Percentiles rank a stretch among this genome's conserved stretches.
Evolutionary conservation across 2,888 invertebrate species (phyloP).

Genomic region (Eueremaeus valkanovi): DNA sequence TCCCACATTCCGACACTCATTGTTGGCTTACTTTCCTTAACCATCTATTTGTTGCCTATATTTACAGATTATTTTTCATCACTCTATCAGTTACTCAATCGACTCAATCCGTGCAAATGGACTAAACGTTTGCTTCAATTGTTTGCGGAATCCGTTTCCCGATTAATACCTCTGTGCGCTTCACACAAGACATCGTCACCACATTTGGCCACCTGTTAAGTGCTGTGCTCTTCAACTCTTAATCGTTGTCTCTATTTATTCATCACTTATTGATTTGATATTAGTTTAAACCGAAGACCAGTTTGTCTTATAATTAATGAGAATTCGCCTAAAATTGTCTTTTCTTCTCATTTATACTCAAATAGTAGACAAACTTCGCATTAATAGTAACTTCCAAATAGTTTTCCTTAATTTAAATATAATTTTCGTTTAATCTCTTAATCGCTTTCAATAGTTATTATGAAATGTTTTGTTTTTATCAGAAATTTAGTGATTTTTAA

Average conservation of each 20-base stretch:
- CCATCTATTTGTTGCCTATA: background rate
- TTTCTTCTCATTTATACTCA: too few relatives aligned
- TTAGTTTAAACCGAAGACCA: too few relatives aligned
- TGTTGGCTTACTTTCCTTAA: constrained; percentile 14
- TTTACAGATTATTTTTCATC: constrained; percentile 27
- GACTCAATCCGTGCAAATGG: constrained; percentile 16
- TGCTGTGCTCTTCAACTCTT: background rate
- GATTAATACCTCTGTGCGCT: background rate
- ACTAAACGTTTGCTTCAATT: background rate
- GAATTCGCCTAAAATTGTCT: too few relatives aligned
- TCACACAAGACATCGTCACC: background rate
- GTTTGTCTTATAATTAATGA: too few relatives aligned
- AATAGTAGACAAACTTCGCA: too few relatives aligned
- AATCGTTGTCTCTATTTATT: background rate
- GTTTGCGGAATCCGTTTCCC: background rate
- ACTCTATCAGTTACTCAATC: background rate
- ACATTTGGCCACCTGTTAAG: constrained; percentile 22
- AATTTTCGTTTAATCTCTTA: too few relatives aligned
- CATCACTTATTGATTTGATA: background rate
- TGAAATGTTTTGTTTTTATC: too few relatives aligned
- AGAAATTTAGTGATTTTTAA: too few relatives aligned
- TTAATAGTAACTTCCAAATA: too few relatives aligned
- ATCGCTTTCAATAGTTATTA: too few relatives aligned
- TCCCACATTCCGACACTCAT: too few relatives aligned
- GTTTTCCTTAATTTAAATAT: too few relatives aligned